Percentiles rank a stretch among this genome's conserved stretches.
Evolutionary conservation across 2,113 vertebrate genomes (phyloP).

Genomic region (Gymnobelideus leadbeateri): DNA sequence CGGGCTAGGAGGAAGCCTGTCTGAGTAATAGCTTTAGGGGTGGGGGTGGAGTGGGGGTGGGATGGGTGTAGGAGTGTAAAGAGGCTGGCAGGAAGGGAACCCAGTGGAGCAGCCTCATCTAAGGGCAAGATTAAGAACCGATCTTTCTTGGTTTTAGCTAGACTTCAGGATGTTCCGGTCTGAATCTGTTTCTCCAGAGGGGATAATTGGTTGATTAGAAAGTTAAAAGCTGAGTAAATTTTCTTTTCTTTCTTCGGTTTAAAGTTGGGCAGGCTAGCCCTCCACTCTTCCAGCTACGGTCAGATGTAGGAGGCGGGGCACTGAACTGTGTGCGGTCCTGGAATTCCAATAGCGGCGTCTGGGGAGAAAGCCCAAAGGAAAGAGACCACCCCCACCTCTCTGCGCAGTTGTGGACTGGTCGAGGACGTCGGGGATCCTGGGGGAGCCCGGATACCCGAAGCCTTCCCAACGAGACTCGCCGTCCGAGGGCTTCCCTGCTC

Average conservation of each 20-base stretch:
- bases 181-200: conserved; percentile 38
- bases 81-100: neutral
- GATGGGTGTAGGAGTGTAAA: neutral
- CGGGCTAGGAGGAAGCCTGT: neutral
- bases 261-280: neutral
- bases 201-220: neutral
- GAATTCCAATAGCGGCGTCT: neutral
- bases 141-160: too few relatives aligned
- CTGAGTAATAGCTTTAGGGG: neutral
- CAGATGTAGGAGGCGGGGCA: neutral
- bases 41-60: neutral
- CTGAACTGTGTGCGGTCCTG: neutral
- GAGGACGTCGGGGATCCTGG: neutral
- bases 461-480: neutral
- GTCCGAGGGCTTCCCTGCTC: neutral
- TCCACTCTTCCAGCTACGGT: neutral
- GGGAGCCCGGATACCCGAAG: neutral
- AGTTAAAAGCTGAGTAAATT: neutral
- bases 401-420: neutral
- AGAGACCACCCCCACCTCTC: neutral
- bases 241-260: neutral
- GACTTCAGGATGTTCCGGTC: conserved; percentile 7
- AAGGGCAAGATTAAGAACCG: neutral
- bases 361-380: neutral
- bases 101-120: neutral